Conservation (phyloP, 1,140 invertebrate species). For the Panulirus ornatus region DNA sequence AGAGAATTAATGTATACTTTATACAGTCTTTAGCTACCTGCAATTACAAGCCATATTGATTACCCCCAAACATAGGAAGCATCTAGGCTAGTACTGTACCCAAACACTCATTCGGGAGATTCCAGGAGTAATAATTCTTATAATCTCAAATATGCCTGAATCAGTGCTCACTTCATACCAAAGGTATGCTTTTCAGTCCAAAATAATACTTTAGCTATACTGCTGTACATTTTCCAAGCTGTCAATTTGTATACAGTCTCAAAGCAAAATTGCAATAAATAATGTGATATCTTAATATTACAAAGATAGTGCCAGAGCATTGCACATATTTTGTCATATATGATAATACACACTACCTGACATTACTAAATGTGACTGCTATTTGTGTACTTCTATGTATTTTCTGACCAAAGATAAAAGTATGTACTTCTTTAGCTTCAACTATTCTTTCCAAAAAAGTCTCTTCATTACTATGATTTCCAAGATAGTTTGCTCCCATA, state of each 20-base stretch:
- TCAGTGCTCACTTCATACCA: not conserved
- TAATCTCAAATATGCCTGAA: not conserved
- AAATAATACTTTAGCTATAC: not conserved
- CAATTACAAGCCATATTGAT: not conserved
- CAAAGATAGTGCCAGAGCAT: not conserved
- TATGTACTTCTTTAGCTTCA: no score
- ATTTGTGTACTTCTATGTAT: not conserved
- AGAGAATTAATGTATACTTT: slow-evolving; percentile 20
- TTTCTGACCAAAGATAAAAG: no score
- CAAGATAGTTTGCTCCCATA: no score
- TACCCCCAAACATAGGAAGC: not conserved
- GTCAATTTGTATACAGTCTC: not conserved
- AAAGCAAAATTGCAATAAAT: not conserved
- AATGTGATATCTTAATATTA: not conserved
- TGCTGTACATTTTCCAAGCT: not conserved
- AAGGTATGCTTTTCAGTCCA: not conserved
- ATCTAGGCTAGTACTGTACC: not conserved
- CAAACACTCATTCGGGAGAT: not conserved
- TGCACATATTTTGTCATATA: not conserved
- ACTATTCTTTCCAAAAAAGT: no score
- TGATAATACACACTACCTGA: not conserved
- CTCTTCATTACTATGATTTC: no score
- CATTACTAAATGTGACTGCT: not conserved
- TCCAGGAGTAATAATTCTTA: not conserved
- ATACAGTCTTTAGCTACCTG: slow-evolving; percentile 27